These are phyloP conservation scores for Aspidoscelis tigris DNA, from an alignment of 2,113 vertebrate species.

Conservation along the genomic window DNA sequence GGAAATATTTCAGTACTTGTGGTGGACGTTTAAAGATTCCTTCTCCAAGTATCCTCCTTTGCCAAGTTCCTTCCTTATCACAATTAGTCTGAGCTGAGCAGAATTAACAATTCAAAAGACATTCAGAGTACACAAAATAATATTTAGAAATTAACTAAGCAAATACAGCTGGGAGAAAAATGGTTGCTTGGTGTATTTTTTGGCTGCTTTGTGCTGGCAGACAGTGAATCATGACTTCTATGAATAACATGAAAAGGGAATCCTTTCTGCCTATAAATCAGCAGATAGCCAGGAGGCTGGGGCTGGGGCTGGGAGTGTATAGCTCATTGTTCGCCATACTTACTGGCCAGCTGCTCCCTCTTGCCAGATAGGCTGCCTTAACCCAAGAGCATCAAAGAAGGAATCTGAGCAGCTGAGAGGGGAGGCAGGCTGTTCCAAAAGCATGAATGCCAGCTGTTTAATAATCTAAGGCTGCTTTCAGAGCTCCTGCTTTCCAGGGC, in stretches of 20 bases:
- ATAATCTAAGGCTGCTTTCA: constrained; percentile 20
- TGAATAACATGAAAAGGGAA: constrained; percentile 6
- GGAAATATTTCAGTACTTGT: neutral
- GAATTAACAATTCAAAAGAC: neutral
- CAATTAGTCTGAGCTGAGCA: neutral
- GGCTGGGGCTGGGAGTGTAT: neutral
- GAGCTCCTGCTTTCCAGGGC: neutral
- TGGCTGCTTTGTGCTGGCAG: constrained; percentile 33
- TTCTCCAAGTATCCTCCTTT: neutral
- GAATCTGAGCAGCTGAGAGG: neutral
- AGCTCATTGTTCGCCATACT: constrained; percentile 3
- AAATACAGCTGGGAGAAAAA: constrained; percentile 6
- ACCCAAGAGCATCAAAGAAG: neutral
- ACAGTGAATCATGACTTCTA: accelerated
- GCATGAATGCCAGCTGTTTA: constrained; percentile 14
- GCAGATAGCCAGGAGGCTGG: neutral
- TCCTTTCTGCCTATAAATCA: neutral
- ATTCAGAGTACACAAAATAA: neutral
- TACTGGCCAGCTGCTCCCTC: neutral
- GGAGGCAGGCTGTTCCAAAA: accelerated
- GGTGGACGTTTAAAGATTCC: neutral
- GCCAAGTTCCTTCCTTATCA: neutral
- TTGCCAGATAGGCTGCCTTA: constrained; percentile 2
- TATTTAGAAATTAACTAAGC: constrained; percentile 18
- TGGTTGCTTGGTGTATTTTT: constrained; percentile 16